Evolutionary conservation across 2,113 vertebrate species (phyloP), one percentile per base, ranked within the genome.

Genomic region (Antechinus flavipes): DNA sequence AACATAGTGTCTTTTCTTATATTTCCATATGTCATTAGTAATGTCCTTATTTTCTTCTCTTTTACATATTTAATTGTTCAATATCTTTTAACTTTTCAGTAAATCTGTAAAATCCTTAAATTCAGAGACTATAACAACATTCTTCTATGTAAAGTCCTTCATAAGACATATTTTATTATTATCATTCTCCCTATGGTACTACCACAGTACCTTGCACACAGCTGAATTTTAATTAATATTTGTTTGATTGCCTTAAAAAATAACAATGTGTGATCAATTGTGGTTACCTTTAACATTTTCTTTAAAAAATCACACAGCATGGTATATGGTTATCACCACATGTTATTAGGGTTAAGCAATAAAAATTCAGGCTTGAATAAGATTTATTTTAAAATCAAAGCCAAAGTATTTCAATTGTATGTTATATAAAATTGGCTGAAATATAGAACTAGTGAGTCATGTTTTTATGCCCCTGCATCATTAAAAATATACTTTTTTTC

Each of bases 331-430:
- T 47, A 68, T 90, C 8, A 23, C 47, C 3, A 84, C n/a, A 2
- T 2, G 84, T 9, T 30, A 22, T 14, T n/a, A n/a, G 11, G 2
- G 54, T 23, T 25, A 6, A 30, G 49, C 3, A 26, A 68, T 12
- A 54, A 16, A 23, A 68, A 76, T 16, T 0, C 10, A 7, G 68
- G 50, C 89, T 22, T 0, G 12, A 55, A 19, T 27, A 35, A 27
- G 54, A 35, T 5, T 2, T 3, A 24, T 89, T 22, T 10, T 11
- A 0, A 19, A 1, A 30, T 49, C 7, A 2, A 19, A 55, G 58
- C 25, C 2, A 3, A 12, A 5, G 24, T 30, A 2, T 4, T 22
- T n/a, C n/a, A 0, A 1, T 24, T 3, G 30, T 0, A 0, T 0
- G 55, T 3, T 14, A 30, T 11, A 0, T 1, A 19, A 35, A 54